Percentiles rank a stretch among this genome's conserved stretches.
phyloP scores from a whole-genome alignment of 2,113 vertebrate species.

The Misgurnus mizolepis region DNA sequence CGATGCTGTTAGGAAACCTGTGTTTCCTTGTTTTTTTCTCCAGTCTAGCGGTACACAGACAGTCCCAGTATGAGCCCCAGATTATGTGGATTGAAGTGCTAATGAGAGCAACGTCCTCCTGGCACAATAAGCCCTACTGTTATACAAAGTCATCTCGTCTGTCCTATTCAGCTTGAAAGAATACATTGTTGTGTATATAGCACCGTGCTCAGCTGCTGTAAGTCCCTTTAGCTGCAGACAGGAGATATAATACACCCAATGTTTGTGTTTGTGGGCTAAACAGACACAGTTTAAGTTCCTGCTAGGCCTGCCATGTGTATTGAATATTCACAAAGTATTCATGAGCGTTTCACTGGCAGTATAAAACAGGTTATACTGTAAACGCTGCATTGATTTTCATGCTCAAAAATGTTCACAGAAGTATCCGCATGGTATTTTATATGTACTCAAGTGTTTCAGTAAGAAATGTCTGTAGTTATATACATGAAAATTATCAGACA shows the following conservation, averaged over 20 bases:
- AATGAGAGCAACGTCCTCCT: constrained; percentile 28
- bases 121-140: not conserved
- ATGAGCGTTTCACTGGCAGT: too few species aligned
- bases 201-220: not conserved
- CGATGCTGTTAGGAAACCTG: not conserved
- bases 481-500: too few species aligned
- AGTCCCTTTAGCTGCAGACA: not conserved
- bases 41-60: not conserved
- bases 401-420: too few species aligned
- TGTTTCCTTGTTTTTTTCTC: not conserved
- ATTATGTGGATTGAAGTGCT: constrained; percentile 42
- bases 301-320: not conserved
- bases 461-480: too few species aligned
- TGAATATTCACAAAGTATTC: not conserved
- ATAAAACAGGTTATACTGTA: too few species aligned
- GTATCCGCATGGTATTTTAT: too few species aligned
- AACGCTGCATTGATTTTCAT: too few species aligned
- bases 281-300: not conserved
- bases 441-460: too few species aligned
- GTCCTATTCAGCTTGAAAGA: constrained; percentile 14
- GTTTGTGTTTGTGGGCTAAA: constrained; percentile 5
- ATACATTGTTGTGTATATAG: not conserved
- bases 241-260: constrained; percentile 8
- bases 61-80: constrained; percentile 13
- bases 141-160: not conserved